Conservation (phyloP, 2,797 vertebrate genomes). For the Premnoplex brunnescens region DNA sequence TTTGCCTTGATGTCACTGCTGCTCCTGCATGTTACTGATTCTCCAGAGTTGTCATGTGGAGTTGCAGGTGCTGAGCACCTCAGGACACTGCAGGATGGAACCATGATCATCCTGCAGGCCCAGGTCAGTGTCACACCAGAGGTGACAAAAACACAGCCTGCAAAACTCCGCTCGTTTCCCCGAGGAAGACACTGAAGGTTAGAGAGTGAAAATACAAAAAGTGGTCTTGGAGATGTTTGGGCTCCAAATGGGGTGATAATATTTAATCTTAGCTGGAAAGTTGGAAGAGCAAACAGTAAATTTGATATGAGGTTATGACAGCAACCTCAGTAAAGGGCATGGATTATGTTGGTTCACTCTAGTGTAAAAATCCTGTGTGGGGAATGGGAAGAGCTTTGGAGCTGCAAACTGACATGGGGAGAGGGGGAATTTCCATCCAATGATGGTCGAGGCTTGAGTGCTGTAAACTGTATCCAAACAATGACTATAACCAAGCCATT, state of each 20-base stretch:
- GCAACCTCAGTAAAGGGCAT: not conserved
- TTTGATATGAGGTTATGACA: not conserved
- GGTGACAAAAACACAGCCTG: not conserved
- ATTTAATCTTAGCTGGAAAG: not conserved
- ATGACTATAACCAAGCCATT: not conserved
- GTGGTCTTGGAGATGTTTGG: not conserved
- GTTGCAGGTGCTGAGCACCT: not conserved
- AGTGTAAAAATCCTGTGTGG: not conserved
- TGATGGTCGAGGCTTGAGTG: not conserved
- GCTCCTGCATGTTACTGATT: not conserved
- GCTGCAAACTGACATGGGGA: not conserved
- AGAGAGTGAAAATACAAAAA: not conserved
- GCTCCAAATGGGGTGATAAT: not conserved
- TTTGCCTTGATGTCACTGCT: not conserved
- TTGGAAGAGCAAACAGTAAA: not conserved
- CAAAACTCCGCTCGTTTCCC: not conserved
- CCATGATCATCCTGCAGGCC: not conserved
- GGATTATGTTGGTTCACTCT: not conserved
- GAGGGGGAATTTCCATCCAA: not conserved
- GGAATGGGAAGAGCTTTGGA: not conserved
- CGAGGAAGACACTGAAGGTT: not conserved
- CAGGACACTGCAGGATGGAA: not conserved
- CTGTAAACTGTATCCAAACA: not conserved
- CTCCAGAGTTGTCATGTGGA: not conserved
- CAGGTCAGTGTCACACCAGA: not conserved